These are phyloP conservation scores for Mus musculus DNA, from an alignment of 2,113 vertebrate genomes.

Conservation along the genomic window GRCm39 chrX:87110501-87111000, in stretches of 20 bases:
- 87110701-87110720: not conserved
- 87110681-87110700: not conserved
- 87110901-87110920: too few species aligned
- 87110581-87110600: not conserved
- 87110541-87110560: conserved; percentile 7
- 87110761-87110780: not conserved
- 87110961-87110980: not conserved
- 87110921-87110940: not conserved
- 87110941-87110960: not conserved
- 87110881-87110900: not conserved
- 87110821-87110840: not conserved
- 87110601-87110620: not conserved
- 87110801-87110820: not conserved
- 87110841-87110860: not conserved
- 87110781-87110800: not conserved
- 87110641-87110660: not conserved
- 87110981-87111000: not conserved
- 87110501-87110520: not conserved
- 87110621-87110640: not conserved
- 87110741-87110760: not conserved
- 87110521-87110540: not conserved
- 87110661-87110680: not conserved
- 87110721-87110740: not conserved
- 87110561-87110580: not conserved
- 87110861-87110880: not conserved